Percentiles rank a stretch among this genome's conserved stretches.
Evolutionary conservation across 1,140 invertebrate species (phyloP).

Genomic region (Aleiodes sp.): DNA sequence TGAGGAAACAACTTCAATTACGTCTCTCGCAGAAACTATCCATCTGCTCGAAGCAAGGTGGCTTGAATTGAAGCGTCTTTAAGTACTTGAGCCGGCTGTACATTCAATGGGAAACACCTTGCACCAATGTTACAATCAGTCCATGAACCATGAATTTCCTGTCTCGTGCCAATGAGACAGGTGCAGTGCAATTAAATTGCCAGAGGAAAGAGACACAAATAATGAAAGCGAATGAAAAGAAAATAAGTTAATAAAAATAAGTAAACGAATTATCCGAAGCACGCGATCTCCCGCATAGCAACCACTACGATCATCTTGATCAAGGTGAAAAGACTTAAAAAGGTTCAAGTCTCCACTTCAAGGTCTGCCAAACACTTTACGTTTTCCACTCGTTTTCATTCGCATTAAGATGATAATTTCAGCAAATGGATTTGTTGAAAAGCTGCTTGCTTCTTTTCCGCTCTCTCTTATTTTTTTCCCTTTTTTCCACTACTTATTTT

Average conservation of each 20-base stretch:
- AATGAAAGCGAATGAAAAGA: background rate
- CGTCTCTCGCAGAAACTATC: no score
- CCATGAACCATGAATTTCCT: slow-evolving; percentile 8
- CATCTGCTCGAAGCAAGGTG: no score
- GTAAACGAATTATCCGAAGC: no score
- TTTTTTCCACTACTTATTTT: background rate
- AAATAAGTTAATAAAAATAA: no score
- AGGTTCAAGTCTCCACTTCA: slow-evolving; percentile 4
- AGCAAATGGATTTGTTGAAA: background rate
- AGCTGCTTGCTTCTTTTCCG: background rate
- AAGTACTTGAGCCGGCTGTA: no score
- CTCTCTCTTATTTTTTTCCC: no score
- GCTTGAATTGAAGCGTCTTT: no score
- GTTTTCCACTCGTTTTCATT: slow-evolving; percentile 8
- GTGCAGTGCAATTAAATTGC: background rate
- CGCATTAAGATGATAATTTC: background rate
- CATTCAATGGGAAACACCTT: background rate
- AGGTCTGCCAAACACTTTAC: background rate
- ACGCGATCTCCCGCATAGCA: slow-evolving; percentile 2
- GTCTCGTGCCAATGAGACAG: background rate
- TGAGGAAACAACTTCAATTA: no score
- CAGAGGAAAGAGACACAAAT: background rate
- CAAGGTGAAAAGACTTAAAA: background rate
- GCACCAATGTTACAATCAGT: background rate
- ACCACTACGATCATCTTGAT: slow-evolving; percentile 1